Evolutionary conservation across 2,888 invertebrate species (phyloP).

Genomic region (Clistopyga incitator): DNA sequence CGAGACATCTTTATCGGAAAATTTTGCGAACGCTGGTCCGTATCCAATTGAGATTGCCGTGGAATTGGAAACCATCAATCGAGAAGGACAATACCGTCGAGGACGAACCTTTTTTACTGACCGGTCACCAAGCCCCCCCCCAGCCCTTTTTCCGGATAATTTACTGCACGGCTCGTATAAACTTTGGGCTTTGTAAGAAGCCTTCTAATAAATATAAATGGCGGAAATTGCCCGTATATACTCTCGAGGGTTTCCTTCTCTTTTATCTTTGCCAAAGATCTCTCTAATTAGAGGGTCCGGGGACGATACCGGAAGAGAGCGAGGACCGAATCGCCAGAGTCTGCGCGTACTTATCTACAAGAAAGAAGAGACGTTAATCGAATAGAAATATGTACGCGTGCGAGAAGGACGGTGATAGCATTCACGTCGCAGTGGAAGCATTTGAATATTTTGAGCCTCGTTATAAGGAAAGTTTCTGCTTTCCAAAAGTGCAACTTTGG

Average conservation of each 20-base stretch:
- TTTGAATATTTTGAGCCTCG: background rate
- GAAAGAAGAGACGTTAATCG: background rate
- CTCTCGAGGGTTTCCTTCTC: background rate
- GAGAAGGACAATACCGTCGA: conserved; percentile 46
- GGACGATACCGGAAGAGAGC: conserved; percentile 18
- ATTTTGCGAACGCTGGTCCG: conserved; percentile 50
- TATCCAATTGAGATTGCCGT: conserved; percentile 64
- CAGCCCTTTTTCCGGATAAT: background rate
- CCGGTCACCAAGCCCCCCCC: background rate
- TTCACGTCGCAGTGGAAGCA: background rate
- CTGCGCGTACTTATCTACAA: background rate
- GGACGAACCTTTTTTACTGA: conserved; percentile 3
- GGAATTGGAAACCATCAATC: conserved; percentile 66
- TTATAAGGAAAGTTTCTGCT: background rate
- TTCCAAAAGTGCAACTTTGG: background rate
- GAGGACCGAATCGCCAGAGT: background rate
- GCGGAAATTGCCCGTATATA: conserved; percentile 1
- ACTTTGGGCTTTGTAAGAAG: conserved; percentile 6
- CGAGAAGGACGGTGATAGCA: background rate
- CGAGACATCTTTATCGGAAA: conserved; percentile 58
- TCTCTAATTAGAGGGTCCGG: conserved; percentile 8
- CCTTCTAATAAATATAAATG: conserved; percentile 18
- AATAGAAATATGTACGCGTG: background rate
- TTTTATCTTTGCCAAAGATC: conserved; percentile 12
- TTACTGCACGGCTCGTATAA: conserved; percentile 1